Conservation (phyloP, 2,113 vertebrate species). For the Laterallus jamaicensis region DNA sequence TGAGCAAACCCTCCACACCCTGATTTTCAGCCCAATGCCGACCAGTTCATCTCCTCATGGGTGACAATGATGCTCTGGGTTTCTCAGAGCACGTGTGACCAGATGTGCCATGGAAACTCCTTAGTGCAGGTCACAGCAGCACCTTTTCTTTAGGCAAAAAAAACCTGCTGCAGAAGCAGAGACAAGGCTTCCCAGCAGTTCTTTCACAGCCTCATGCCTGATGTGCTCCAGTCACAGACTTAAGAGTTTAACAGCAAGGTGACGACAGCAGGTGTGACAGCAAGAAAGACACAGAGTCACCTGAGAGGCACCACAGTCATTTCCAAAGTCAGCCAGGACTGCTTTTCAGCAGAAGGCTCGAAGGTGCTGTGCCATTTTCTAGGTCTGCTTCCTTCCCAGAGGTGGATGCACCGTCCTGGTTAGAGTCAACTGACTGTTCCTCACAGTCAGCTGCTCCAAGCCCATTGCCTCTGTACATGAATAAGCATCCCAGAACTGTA, state of each 20-base stretch:
- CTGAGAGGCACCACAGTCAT: background rate
- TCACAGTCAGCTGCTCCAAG: background rate
- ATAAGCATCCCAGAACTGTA: background rate
- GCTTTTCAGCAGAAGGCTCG: background rate
- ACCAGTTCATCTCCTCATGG: background rate
- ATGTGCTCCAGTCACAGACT: background rate
- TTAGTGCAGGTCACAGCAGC: background rate
- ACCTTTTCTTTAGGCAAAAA: background rate
- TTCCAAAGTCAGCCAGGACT: background rate
- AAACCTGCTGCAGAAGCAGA: background rate
- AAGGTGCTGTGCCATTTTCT: background rate
- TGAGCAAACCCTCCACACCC: background rate
- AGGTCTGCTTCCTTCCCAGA: background rate
- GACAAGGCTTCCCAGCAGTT: background rate
- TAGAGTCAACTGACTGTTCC: background rate
- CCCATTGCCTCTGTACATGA: background rate
- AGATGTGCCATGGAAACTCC: background rate
- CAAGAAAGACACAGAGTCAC: background rate
- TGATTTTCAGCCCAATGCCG: background rate
- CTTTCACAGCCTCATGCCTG: background rate
- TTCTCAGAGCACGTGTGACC: background rate
- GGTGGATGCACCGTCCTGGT: background rate
- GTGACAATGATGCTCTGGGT: background rate
- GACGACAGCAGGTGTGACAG: background rate
- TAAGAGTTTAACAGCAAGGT: background rate